Conservation (phyloP, 2,113 vertebrate genomes). For the Phalacrocorax pelagicus region DNA sequence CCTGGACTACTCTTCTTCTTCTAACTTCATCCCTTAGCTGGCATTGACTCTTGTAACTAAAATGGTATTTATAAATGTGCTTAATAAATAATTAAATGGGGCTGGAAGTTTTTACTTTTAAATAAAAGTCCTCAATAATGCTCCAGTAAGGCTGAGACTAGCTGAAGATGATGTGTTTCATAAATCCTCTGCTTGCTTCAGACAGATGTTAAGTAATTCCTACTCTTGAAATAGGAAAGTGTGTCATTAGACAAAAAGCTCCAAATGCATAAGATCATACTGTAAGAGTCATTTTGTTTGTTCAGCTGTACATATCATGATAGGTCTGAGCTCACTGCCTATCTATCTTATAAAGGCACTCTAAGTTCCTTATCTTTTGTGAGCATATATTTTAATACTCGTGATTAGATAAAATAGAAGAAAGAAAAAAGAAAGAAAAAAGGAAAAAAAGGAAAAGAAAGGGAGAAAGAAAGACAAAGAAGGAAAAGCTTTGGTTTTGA, state of each 20-base stretch:
- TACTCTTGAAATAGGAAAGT: conserved; percentile 47
- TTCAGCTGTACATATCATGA: conserved; percentile 49
- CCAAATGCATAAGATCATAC: not conserved
- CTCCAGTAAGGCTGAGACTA: not conserved
- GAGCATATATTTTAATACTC: not conserved
- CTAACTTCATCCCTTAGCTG: not conserved
- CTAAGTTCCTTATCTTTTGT: conserved; percentile 38
- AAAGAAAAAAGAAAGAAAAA: not conserved
- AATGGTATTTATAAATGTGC: not conserved
- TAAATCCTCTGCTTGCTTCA: conserved; percentile 10
- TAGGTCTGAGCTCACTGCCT: conserved; percentile 3
- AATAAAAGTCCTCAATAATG: not conserved
- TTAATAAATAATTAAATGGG: not conserved
- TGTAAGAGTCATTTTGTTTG: conserved; percentile 60
- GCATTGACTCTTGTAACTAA: not conserved
- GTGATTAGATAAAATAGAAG: not conserved
- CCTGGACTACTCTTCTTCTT: not conserved
- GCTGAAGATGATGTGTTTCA: not conserved
- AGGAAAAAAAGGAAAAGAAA: no score
- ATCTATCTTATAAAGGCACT: conserved; percentile 24
- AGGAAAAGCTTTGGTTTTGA: not conserved
- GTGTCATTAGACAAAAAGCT: conserved; percentile 25
- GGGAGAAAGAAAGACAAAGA: no score
- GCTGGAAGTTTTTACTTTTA: not conserved
- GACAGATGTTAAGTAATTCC: conserved; percentile 22